These are phyloP conservation scores for Pollenia amentaria DNA, from an alignment of 2,888 invertebrate species.

Conservation along the genomic window DNA sequence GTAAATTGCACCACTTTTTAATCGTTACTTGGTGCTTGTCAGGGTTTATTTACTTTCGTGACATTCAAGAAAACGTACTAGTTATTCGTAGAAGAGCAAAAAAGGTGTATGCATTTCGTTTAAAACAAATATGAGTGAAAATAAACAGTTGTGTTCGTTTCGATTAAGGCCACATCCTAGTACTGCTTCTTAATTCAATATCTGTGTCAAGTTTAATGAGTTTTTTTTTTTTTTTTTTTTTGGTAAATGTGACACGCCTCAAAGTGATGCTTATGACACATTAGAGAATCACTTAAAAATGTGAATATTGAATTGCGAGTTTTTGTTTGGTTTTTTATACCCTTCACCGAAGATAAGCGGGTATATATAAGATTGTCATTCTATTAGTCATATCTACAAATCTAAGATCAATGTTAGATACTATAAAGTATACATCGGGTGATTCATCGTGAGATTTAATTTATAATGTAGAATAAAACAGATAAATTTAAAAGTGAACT, in stretches of 20 bases:
- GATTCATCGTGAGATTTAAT: too few relatives aligned
- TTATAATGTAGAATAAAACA: too few relatives aligned
- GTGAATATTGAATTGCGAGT: background rate
- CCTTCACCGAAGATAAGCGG: too few relatives aligned
- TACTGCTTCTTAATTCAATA: background rate
- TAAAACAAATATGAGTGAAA: background rate
- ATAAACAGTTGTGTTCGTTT: background rate
- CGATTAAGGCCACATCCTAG: background rate
- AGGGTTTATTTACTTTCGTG: conserved; percentile 31
- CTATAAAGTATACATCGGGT: too few relatives aligned
- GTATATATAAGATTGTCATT: too few relatives aligned
- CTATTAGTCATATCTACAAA: too few relatives aligned
- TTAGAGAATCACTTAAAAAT: conserved; percentile 33
- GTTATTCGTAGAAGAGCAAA: conserved; percentile 2
- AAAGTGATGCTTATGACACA: conserved; percentile 54
- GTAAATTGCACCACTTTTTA: conserved; percentile 56
- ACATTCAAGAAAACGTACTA: conserved; percentile 7
- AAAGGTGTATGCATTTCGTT: background rate
- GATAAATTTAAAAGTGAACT: too few relatives aligned
- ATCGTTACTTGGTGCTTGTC: background rate
- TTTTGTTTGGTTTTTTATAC: too few relatives aligned
- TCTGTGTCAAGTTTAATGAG: conserved; percentile 48
- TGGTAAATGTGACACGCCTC: conserved; percentile 42
- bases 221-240: conserved; percentile 43
- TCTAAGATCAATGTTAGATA: too few relatives aligned